Evolutionary conservation across 2,113 vertebrate species (phyloP), one percentile per base, ranked within the genome.

Genomic region (Ciconia boyciana): DNA sequence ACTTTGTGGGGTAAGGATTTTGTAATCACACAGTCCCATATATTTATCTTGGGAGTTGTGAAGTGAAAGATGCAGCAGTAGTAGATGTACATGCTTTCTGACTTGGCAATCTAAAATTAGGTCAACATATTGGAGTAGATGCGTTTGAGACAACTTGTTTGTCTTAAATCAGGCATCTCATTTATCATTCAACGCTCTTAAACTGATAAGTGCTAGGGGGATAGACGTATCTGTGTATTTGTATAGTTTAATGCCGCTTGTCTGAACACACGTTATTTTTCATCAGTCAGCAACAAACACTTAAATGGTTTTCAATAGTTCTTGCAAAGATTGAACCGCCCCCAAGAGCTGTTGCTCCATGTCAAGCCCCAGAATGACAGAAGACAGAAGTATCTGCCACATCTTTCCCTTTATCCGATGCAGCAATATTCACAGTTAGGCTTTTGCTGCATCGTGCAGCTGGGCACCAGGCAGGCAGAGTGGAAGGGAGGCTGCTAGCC

Each of bases 371-470:
- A 6, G 76, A 41, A 19, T 3, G 52, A 24, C 51, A 72, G 52
- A 43, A 39, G 31, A 49, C 0, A 20, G 41, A 66, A 15, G 18
- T 4, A 25, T 10, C 68, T 1, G 3, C 44, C 15, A 0, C 14
- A 6, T 14, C 46, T n/a, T 51, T 28, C 57, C 44, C 31, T 75
- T 52, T 61, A 5, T 15, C 32, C 58, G 5, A 0, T 2, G 18
- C 1, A 70, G 70, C 36, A 46, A 3, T 13, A 11, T 17, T 65
- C 28, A 1, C 41, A 10, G 0, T 3, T 36, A 8, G 72, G 51
- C 61, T 64, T n/a, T 24, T 44, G 39, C 25, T 19, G 74, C 19
- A 10, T 16, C 19, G 4, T 36, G 84, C 48, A 74, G 78, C 14
- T 2, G 6, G 57, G 39, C 34, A 10, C 7, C 13, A 10, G 31